Percentiles rank a stretch among this genome's conserved stretches.
phyloP scores from a whole-genome alignment of 2,797 vertebrate species.

The Octomys mimax region DNA sequence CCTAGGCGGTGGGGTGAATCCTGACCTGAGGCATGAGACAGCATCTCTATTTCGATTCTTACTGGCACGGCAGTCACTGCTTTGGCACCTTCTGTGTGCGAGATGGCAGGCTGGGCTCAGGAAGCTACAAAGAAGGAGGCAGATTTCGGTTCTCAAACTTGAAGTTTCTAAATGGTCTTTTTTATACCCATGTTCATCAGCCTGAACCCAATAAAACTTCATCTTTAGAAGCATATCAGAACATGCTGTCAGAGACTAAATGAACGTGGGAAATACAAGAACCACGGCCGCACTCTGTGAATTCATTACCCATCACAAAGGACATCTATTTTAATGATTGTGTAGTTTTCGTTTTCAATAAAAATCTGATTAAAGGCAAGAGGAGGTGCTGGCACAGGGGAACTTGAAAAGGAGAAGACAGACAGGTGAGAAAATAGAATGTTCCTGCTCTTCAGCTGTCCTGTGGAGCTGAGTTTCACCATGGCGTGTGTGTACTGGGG shows the following conservation, averaged over 20 bases:
- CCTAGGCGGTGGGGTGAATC: neutral
- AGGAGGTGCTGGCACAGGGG: neutral
- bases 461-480: neutral
- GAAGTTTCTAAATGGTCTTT: conserved; percentile 3
- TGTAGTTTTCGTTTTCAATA: conserved; percentile 23
- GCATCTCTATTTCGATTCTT: neutral
- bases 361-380: conserved; percentile 40
- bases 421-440: neutral
- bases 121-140: neutral
- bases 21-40: neutral
- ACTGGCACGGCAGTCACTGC: neutral
- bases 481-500: no score
- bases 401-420: neutral
- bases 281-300: neutral
- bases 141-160: neutral
- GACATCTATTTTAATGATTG: neutral
- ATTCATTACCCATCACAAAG: neutral
- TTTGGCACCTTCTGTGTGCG: neutral
- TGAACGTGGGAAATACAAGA: neutral
- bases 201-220: neutral
- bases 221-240: neutral
- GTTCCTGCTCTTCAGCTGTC: neutral
- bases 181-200: neutral
- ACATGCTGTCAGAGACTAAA: neutral
- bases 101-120: neutral